Percentiles rank a stretch among this genome's conserved stretches.
Conservation (phyloP, 1,140 invertebrate genomes). For the Dreissena polymorpha region DNA sequence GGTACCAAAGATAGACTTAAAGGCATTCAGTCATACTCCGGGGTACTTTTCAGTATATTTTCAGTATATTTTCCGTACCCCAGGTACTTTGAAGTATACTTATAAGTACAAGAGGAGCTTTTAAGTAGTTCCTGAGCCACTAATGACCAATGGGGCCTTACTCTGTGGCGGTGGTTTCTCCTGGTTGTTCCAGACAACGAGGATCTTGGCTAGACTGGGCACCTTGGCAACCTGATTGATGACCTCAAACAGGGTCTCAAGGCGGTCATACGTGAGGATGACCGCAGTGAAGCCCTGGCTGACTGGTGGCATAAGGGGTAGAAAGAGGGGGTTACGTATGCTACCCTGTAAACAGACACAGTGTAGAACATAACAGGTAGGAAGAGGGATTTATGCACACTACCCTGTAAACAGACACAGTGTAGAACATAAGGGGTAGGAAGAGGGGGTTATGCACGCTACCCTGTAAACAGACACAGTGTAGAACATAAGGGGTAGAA, state of each 20-base stretch:
- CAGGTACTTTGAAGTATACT: too few species aligned
- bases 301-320: conserved; percentile 91
- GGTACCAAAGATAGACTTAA: too few species aligned
- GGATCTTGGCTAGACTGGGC: conserved; percentile 97
- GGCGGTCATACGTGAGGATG: conserved; percentile 97
- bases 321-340: conserved; percentile 85
- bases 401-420: conserved; percentile 55
- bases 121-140: too few species aligned
- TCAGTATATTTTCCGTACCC: too few species aligned
- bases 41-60: too few species aligned
- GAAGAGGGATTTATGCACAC: conserved; percentile 85
- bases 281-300: conserved; percentile 97
- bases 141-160: too few species aligned
- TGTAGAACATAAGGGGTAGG: conserved; percentile 87
- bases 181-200: conserved; percentile 99
- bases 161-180: conserved; percentile 89
- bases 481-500: conserved; percentile 88
- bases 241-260: conserved; percentile 94
- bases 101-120: too few species aligned
- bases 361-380: conserved; percentile 82
- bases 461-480: conserved; percentile 53
- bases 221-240: conserved; percentile 91
- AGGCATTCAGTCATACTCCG: too few species aligned
- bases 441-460: conserved; percentile 85
- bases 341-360: conserved; percentile 57